Evolutionary conservation across 2,888 invertebrate species (phyloP).

Genomic region (Liopterus haemorrhoidalis): DNA sequence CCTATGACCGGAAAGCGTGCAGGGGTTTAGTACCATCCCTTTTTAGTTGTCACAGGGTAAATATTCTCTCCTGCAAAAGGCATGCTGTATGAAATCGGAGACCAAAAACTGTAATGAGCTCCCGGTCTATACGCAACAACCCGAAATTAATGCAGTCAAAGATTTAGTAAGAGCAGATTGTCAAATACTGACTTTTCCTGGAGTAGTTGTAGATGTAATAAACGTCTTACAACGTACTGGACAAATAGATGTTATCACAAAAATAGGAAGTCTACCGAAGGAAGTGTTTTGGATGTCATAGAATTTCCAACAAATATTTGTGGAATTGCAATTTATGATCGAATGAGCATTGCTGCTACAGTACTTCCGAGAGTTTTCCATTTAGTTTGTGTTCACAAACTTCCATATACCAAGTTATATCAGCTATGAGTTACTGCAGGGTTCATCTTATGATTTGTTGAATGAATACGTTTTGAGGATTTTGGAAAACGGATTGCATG

Average conservation of each 20-base stretch:
- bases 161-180: constrained; percentile 8
- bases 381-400: background rate
- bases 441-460: constrained; percentile 13
- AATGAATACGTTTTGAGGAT: constrained; percentile 9
- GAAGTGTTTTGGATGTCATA: no score
- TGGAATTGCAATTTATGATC: background rate
- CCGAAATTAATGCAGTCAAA: constrained; percentile 12
- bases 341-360: constrained; percentile 1
- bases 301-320: background rate
- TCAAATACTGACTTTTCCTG: background rate
- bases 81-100: no score
- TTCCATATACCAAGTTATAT: constrained; percentile 11
- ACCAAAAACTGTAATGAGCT: no score
- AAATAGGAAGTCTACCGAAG: constrained; percentile 4
- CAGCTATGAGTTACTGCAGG: constrained; percentile 5
- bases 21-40: no score
- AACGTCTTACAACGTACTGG: constrained; percentile 6
- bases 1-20: no score
- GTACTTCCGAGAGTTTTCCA: background rate
- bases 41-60: no score
- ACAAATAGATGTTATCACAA: background rate
- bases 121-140: constrained; percentile 1
- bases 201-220: constrained; percentile 3
- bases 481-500: constrained; percentile 10
- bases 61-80: no score